Conservation (phyloP, 1,140 invertebrate species). For the Planococcus citri region DNA sequence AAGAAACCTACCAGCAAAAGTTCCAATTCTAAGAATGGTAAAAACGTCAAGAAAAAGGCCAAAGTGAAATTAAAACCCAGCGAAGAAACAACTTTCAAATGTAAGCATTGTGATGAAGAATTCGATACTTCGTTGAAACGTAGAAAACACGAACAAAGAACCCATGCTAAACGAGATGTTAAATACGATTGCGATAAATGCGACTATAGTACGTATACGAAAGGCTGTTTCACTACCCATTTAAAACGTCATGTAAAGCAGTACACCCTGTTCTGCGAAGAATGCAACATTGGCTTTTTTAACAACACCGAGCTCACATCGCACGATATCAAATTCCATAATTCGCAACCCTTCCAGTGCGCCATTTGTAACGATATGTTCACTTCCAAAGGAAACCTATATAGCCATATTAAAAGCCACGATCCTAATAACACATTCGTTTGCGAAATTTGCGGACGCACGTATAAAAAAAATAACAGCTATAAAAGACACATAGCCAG, state of each 20-base stretch:
- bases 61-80: background rate
- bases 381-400: constrained; percentile 24
- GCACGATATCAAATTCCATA: constrained; percentile 29
- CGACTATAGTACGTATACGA: constrained; percentile 29
- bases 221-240: constrained; percentile 32
- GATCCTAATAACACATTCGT: constrained; percentile 65
- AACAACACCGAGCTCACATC: constrained; percentile 38
- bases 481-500: constrained; percentile 43
- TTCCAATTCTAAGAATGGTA: background rate
- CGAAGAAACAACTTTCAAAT: background rate
- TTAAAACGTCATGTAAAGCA: constrained; percentile 33
- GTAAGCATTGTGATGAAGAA: background rate
- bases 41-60: background rate
- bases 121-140: background rate
- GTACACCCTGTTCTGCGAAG: constrained; percentile 39
- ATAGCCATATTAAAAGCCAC: constrained; percentile 58
- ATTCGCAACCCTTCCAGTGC: constrained; percentile 25
- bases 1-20: no score
- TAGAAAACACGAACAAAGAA: constrained; percentile 23
- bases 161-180: constrained; percentile 13
- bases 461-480: constrained; percentile 65
- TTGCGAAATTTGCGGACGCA: constrained; percentile 60
- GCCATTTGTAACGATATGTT: constrained; percentile 26
- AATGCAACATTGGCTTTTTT: constrained; percentile 61
- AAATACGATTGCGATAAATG: constrained; percentile 32